Conservation (phyloP, 2,113 vertebrate genomes). For the Scalopus aquaticus region DNA sequence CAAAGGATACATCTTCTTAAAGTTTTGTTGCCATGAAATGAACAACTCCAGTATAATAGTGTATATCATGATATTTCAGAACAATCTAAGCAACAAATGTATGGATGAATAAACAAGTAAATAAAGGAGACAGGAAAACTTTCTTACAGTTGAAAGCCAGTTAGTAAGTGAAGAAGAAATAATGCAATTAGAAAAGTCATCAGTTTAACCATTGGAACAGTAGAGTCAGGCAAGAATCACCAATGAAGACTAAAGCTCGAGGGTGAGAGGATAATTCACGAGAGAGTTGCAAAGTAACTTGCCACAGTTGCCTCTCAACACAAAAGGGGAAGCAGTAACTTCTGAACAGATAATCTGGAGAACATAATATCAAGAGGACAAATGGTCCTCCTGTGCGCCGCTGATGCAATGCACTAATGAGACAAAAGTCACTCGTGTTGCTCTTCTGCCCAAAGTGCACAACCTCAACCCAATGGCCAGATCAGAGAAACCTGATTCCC, state of each 20-base stretch:
- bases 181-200: constrained; percentile 1
- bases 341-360: background rate
- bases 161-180: constrained; percentile 15
- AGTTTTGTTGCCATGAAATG: constrained; percentile 27
- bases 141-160: background rate
- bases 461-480: background rate
- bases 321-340: background rate
- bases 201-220: constrained; percentile 16
- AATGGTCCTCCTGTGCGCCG: background rate
- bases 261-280: background rate
- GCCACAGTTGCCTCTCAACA: background rate
- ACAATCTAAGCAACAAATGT: constrained; percentile 13
- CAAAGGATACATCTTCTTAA: background rate
- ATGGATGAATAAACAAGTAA: background rate
- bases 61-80: constrained; percentile 15
- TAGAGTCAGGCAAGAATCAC: constrained; percentile 5
- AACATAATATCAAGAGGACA: background rate
- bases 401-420: too few relatives aligned
- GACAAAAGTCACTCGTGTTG: background rate
- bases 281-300: background rate
- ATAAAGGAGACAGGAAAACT: constrained; percentile 2
- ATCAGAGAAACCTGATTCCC: background rate
- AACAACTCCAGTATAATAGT: constrained; percentile 10
- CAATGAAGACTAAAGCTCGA: constrained; percentile 5
- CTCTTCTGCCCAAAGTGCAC: background rate